These are phyloP conservation scores for Acanthurus leucopareius DNA, from an alignment of 2,797 vertebrate genomes.

Conservation along the genomic window DNA sequence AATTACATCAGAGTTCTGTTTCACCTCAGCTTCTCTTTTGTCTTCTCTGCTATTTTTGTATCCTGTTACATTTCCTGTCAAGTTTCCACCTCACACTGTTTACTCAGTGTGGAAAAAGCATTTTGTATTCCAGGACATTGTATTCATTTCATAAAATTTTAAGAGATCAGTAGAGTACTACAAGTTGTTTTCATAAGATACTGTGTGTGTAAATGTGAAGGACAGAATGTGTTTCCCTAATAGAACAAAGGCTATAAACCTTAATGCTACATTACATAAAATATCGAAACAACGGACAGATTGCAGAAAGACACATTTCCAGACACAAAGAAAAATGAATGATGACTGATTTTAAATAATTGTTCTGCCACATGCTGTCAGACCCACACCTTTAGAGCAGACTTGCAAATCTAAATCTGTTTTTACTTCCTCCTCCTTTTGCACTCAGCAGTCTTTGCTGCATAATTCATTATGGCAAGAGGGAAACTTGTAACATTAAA, in stretches of 20 bases:
- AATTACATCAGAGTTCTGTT: not conserved
- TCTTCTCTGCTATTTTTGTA: not conserved
- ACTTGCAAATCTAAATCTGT: conserved; percentile 1
- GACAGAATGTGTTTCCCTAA: not conserved
- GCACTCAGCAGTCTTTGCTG: not conserved
- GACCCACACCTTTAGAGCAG: not conserved
- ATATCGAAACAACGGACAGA: conserved; percentile 5
- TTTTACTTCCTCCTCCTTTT: not conserved
- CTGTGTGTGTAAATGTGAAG: not conserved
- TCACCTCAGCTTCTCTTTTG: conserved; percentile 6
- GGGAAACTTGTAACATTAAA: conserved; percentile 7
- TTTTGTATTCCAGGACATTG: not conserved
- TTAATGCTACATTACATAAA: not conserved
- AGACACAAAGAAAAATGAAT: not conserved
- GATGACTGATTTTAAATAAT: conserved; percentile 21
- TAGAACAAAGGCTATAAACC: not conserved
- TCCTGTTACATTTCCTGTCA: not conserved
- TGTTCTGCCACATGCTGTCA: conserved; percentile 3
- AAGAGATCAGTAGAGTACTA: not conserved
- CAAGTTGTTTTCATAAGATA: conserved; percentile 1
- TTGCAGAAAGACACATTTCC: not conserved
- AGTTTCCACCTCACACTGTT: not conserved
- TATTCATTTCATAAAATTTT: conserved; percentile 1
- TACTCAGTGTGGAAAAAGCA: not conserved
- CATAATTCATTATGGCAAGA: conserved; percentile 21